Percentiles rank a stretch among this genome's conserved stretches.
Conservation (phyloP, 2,888 invertebrate species). For the Philereme vetulata region DNA sequence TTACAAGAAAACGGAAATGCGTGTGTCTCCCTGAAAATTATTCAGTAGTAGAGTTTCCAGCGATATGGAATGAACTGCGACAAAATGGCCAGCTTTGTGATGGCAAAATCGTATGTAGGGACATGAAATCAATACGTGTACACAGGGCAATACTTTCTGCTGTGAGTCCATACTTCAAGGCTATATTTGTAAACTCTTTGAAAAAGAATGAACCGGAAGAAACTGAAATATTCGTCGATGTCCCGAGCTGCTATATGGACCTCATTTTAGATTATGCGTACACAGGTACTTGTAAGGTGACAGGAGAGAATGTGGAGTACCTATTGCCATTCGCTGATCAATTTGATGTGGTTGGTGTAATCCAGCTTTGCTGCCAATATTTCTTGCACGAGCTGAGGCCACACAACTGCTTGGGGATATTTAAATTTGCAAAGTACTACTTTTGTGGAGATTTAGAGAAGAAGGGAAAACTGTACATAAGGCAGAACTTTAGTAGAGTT, state of each 20-base stretch:
- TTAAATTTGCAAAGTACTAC: slow-evolving; percentile 87
- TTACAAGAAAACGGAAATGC: slow-evolving; percentile 81
- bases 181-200: slow-evolving; percentile 87
- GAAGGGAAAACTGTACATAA: slow-evolving; percentile 83
- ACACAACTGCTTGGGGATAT: slow-evolving; percentile 88
- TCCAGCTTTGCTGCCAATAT: slow-evolving; percentile 87
- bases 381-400: slow-evolving; percentile 85
- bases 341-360: slow-evolving; percentile 88
- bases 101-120: slow-evolving; percentile 86
- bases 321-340: slow-evolving; percentile 88
- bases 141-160: slow-evolving; percentile 89
- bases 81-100: slow-evolving; percentile 88
- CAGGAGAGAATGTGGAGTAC: slow-evolving; percentile 86
- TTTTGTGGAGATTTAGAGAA: slow-evolving; percentile 87
- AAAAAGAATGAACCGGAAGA: slow-evolving; percentile 85
- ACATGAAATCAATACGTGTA: slow-evolving; percentile 85
- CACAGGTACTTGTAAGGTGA: slow-evolving; percentile 86
- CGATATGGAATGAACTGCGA: slow-evolving; percentile 87
- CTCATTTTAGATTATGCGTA: slow-evolving; percentile 90
- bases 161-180: slow-evolving; percentile 89
- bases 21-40: slow-evolving; percentile 85
- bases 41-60: slow-evolving; percentile 85
- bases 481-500: slow-evolving; percentile 85
- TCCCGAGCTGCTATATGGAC: slow-evolving; percentile 84
- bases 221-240: slow-evolving; percentile 84